Conservation (phyloP, 1,140 invertebrate species). For the Lepidurus arcticus region DNA sequence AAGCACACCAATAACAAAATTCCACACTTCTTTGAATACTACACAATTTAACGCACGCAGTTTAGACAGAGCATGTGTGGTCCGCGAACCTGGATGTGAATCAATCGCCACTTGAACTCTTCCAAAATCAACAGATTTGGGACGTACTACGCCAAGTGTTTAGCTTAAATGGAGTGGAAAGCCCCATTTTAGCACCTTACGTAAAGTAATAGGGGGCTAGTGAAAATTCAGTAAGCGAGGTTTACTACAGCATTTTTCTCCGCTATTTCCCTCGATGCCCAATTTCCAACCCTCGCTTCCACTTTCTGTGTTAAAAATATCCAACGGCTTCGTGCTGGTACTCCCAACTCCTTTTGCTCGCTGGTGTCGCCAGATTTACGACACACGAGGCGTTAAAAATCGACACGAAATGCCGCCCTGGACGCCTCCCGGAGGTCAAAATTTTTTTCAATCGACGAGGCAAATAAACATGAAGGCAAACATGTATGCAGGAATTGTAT, state of each 20-base stretch:
- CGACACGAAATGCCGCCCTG: not conserved
- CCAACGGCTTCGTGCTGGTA: not conserved
- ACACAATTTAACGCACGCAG: no score
- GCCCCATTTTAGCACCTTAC: not conserved
- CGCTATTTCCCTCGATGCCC: no score
- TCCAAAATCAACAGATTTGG: not conserved
- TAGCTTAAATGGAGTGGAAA: not conserved
- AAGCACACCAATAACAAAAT: no score
- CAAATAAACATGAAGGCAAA: not conserved
- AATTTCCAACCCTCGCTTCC: not conserved
- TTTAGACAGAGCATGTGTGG: not conserved
- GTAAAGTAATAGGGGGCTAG: not conserved
- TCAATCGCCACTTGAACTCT: not conserved
- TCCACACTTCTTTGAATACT: no score
- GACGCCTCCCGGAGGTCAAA: no score
- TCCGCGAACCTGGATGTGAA: not conserved
- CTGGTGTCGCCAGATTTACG: not conserved
- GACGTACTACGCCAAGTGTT: not conserved
- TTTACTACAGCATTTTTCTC: not conserved
- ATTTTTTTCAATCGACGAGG: no score
- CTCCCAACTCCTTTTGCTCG: not conserved
- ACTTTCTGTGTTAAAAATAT: constrained; percentile 11
- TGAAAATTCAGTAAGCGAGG: not conserved
- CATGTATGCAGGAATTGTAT: not conserved
- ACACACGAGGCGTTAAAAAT: not conserved